A percentile compares a stretch with the other conserved stretches of the same genome.
These are phyloP conservation scores for Xenopus borealis DNA, from an alignment of 2,113 vertebrate species.

Conservation along the genomic window DNA sequence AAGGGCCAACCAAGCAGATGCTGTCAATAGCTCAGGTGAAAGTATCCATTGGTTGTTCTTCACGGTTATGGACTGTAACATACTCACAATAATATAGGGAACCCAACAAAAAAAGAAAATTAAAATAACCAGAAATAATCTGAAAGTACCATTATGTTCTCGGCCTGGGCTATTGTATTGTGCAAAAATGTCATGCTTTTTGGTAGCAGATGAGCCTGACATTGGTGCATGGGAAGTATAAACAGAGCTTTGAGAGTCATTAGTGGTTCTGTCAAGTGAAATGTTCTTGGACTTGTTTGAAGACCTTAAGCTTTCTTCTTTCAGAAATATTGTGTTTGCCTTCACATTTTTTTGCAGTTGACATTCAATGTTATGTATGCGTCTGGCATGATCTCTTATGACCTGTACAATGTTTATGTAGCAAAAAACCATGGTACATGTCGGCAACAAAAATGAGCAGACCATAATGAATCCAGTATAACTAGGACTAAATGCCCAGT, in stretches of 20 bases:
- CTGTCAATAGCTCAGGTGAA: slow-evolving; percentile 32
- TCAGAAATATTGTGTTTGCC: slow-evolving; percentile 22
- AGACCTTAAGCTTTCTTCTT: slow-evolving; percentile 22
- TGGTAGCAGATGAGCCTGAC: slow-evolving; percentile 34
- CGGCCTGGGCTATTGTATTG: background rate
- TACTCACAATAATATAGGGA: slow-evolving; percentile 34
- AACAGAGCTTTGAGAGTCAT: slow-evolving; percentile 14
- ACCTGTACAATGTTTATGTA: slow-evolving; percentile 11
- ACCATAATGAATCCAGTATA: slow-evolving; percentile 10
- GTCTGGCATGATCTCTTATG: slow-evolving; percentile 35
- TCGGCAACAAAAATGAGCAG: slow-evolving; percentile 1
- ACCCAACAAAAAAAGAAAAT: slow-evolving; percentile 53
- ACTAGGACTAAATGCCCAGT: background rate
- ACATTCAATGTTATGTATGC: background rate
- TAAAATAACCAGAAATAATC: slow-evolving; percentile 50
- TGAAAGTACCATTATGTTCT: slow-evolving; percentile 45
- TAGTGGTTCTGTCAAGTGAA: background rate
- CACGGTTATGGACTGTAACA: slow-evolving; percentile 38
- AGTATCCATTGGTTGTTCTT: slow-evolving; percentile 29
- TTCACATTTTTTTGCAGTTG: slow-evolving; percentile 34
- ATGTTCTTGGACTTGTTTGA: slow-evolving; percentile 10
- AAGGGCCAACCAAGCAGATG: slow-evolving; percentile 34
- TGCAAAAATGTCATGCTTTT: slow-evolving; percentile 37
- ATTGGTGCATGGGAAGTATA: slow-evolving; percentile 2
- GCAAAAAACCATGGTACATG: background rate